Evolutionary conservation across 2,797 vertebrate species (phyloP).

Genomic region (Clarias pachynema): DNA sequence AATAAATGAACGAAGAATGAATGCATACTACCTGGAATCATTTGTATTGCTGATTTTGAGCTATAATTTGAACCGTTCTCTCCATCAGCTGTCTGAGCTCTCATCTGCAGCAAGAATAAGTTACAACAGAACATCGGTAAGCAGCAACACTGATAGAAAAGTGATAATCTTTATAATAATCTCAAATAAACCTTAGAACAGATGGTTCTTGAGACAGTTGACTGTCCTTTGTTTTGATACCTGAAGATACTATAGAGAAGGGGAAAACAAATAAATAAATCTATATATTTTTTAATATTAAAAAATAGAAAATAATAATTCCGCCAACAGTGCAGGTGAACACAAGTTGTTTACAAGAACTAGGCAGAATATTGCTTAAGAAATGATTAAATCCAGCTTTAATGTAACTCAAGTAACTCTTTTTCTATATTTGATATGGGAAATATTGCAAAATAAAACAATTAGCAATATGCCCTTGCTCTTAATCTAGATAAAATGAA

Average conservation of each 20-base stretch:
- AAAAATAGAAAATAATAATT: neutral
- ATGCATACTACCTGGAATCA: slow-evolving; percentile 57
- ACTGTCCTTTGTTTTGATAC: slow-evolving; percentile 57
- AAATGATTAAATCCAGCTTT: neutral
- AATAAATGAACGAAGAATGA: neutral
- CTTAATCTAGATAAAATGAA: neutral
- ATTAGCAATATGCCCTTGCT: neutral
- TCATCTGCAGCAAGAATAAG: slow-evolving; percentile 61
- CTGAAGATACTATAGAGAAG: slow-evolving; percentile 64
- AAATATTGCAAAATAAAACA: neutral
- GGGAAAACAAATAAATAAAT: neutral
- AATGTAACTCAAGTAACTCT: neutral
- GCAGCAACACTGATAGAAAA: neutral
- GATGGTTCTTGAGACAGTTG: slow-evolving; percentile 64
- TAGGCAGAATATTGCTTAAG: neutral
- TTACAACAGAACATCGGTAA: slow-evolving; percentile 19
- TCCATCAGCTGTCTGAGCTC: slow-evolving; percentile 57
- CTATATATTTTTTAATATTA: too few relatives aligned
- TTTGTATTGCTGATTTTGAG: slow-evolving; percentile 58
- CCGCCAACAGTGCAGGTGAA: neutral
- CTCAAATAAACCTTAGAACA: slow-evolving; percentile 69
- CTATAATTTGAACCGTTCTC: slow-evolving; percentile 61
- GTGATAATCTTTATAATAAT: neutral
- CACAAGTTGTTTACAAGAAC: neutral
- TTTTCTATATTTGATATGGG: neutral